Conservation (phyloP, 2,113 vertebrate species). For the Callithrix jacchus region DNA sequence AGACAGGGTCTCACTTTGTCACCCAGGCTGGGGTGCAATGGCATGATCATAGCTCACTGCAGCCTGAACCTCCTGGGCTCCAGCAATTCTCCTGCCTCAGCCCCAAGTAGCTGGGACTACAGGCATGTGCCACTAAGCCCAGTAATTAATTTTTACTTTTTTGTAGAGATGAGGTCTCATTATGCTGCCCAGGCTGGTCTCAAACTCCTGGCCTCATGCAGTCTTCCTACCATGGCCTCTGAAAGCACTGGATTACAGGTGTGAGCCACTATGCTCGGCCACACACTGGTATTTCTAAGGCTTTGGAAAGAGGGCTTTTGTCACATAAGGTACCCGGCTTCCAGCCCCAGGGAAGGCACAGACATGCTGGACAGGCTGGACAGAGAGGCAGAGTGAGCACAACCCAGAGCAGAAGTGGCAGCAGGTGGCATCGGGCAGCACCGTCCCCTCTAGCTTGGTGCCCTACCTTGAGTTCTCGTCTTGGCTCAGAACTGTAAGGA, state of each 20-base stretch:
- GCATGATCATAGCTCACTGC: neutral
- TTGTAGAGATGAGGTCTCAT: neutral
- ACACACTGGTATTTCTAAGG: neutral
- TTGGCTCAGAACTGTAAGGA: slow-evolving; percentile 59
- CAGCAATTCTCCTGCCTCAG: neutral
- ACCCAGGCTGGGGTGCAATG: neutral
- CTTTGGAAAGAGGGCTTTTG: neutral
- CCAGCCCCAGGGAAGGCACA: neutral
- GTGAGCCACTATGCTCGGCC: neutral
- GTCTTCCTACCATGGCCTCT: neutral
- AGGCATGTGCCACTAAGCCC: neutral
- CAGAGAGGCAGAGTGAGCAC: neutral
- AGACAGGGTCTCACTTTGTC: neutral
- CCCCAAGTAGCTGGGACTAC: neutral
- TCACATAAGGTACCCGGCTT: neutral
- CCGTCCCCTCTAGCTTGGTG: neutral
- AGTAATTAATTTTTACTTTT: neutral
- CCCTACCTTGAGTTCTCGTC: slow-evolving; percentile 36
- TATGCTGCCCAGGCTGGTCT: neutral
- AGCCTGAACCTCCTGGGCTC: neutral
- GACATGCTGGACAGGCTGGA: neutral
- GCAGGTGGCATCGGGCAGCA: neutral
- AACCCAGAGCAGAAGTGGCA: neutral
- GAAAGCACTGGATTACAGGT: neutral
- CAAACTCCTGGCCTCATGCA: neutral